Conservation (phyloP, 2,113 vertebrate species). For the Dromiciops gliroides region DNA sequence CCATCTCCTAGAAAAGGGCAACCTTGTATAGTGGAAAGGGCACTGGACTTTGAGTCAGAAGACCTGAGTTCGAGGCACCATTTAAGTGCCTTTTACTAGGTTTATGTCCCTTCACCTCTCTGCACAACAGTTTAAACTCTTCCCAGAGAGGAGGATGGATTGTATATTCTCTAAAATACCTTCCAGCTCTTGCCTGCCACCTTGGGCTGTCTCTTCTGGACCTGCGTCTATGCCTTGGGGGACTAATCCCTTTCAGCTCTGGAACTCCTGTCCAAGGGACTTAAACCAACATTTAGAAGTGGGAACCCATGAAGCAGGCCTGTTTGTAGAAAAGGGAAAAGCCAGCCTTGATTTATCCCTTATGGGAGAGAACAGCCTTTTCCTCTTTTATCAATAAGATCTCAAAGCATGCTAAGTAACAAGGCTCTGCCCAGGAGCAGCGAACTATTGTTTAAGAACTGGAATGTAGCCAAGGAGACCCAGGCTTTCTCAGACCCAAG, state of each 20-base stretch:
- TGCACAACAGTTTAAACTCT: slow-evolving; percentile 12
- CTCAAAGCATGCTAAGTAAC: slow-evolving; percentile 14
- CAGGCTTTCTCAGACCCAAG: slow-evolving; percentile 26
- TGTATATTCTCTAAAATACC: too few relatives aligned
- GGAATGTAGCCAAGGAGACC: slow-evolving; percentile 13
- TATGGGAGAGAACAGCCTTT: neutral
- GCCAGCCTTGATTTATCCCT: neutral
- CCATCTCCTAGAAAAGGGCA: slow-evolving; percentile 20
- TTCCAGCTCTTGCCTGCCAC: neutral
- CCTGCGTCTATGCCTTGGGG: neutral
- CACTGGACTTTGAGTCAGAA: slow-evolving; percentile 43
- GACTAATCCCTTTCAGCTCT: neutral
- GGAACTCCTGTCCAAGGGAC: neutral
- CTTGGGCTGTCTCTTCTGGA: slow-evolving; percentile 9
- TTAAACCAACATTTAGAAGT: neutral
- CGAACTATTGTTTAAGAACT: slow-evolving; percentile 32
- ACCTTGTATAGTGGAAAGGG: neutral
- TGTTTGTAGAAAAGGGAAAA: neutral
- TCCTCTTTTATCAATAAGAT: slow-evolving; percentile 49
- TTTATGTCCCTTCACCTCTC: neutral
- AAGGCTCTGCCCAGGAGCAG: slow-evolving; percentile 33
- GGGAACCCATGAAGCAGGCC: neutral
- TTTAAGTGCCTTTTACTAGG: neutral
- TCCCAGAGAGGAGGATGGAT: neutral
- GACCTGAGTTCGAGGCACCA: neutral